Evolutionary conservation across 2,113 vertebrate genomes (phyloP).

Genomic region (Rynchops niger): DNA sequence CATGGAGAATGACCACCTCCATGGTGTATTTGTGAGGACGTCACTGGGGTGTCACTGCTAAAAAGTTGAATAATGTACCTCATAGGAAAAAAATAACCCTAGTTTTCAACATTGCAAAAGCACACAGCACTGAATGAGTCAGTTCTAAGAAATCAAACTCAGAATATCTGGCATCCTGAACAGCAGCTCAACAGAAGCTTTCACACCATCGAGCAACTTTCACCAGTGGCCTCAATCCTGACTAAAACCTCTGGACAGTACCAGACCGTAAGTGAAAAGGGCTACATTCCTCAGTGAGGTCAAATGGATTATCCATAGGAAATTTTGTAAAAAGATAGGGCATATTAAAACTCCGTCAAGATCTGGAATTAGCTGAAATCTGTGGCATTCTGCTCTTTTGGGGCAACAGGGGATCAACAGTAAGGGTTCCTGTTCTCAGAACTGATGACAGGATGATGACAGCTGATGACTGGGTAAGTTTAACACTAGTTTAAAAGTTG

Average conservation of each 20-base stretch:
- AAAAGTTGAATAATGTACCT: neutral
- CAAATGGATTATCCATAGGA: neutral
- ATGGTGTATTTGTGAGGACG: neutral
- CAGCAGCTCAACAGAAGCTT: neutral
- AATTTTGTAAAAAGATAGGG: neutral
- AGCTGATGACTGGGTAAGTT: neutral
- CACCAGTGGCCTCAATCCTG: neutral
- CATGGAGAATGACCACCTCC: neutral
- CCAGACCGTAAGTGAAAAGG: neutral
- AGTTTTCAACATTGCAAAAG: neutral
- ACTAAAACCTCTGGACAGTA: neutral
- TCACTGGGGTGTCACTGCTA: neutral
- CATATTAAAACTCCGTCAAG: neutral
- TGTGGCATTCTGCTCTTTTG: neutral
- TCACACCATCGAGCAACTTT: neutral
- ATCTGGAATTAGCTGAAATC: neutral
- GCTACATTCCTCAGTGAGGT: neutral
- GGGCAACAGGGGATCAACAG: neutral
- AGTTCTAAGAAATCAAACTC: neutral
- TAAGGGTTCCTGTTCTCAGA: neutral
- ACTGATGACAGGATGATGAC: no score
- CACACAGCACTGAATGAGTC: accelerated
- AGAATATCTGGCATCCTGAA: neutral
- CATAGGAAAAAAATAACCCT: neutral
- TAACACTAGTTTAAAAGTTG: neutral